These are phyloP conservation scores for Amitus sp. DNA, from an alignment of 2,888 invertebrate species.

Conservation along the genomic window DNA sequence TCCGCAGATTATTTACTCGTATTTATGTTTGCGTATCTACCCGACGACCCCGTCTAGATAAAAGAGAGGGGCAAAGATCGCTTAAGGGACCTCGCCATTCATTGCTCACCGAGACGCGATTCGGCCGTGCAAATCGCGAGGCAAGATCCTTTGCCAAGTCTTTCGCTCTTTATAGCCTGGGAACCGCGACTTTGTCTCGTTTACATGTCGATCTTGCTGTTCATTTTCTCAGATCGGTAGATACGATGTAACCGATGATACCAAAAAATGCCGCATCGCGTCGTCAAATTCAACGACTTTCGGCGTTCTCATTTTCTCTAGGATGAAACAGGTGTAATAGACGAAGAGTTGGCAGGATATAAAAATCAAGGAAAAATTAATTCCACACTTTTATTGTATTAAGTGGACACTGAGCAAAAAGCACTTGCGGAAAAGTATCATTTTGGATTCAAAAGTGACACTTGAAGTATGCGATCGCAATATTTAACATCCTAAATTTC, in stretches of 20 bases:
- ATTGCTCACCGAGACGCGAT: conserved; percentile 1
- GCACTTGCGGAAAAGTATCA: too few relatives aligned
- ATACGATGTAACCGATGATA: neutral
- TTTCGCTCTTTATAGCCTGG: conserved; percentile 26
- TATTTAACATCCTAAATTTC: too few relatives aligned
- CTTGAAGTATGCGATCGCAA: too few relatives aligned
- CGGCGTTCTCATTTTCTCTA: too few relatives aligned
- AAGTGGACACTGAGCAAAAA: too few relatives aligned
- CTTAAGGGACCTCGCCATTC: conserved; percentile 35
- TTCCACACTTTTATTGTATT: too few relatives aligned
- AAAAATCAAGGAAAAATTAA: too few relatives aligned
- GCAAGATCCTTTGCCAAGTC: conserved; percentile 17
- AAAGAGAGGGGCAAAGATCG: conserved; percentile 28
- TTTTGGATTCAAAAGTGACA: too few relatives aligned
- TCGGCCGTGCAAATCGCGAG: conserved; percentile 5
- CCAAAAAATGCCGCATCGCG: neutral
- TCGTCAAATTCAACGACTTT: neutral
- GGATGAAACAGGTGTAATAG: too few relatives aligned
- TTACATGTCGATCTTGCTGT: conserved; percentile 8
- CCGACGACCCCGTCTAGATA: conserved; percentile 33
- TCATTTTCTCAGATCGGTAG: neutral
- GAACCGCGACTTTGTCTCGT: conserved; percentile 28
- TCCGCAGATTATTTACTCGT: conserved; percentile 28
- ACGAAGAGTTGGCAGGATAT: too few relatives aligned
- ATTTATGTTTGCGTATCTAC: conserved; percentile 35